Evolutionary conservation across 1,140 invertebrate species (phyloP).

Genomic region (Monomorium pharaonis): DNA sequence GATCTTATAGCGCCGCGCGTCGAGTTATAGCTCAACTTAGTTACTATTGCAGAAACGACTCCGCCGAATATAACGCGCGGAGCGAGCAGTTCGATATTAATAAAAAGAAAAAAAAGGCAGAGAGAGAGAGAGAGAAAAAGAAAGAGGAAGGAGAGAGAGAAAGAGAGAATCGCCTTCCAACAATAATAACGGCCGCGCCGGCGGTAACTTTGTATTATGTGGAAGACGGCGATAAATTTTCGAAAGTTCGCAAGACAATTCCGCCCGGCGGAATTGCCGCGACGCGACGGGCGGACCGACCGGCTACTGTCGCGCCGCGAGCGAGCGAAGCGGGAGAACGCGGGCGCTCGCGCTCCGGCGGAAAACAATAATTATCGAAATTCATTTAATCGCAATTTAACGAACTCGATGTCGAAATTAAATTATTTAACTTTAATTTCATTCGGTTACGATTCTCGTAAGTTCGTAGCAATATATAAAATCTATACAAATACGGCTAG

Average conservation of each 20-base stretch:
- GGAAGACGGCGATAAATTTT: slow-evolving; percentile 56
- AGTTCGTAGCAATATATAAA: slow-evolving; percentile 60
- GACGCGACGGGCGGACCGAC: slow-evolving; percentile 9
- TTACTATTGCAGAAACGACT: slow-evolving; percentile 58
- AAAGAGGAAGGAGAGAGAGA: not conserved
- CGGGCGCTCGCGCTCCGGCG: slow-evolving; percentile 8
- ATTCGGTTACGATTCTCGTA: slow-evolving; percentile 54
- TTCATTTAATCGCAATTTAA: slow-evolving; percentile 59
- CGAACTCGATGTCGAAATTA: slow-evolving; percentile 60
- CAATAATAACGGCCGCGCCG: slow-evolving; percentile 51
- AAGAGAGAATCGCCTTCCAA: slow-evolving; percentile 32
- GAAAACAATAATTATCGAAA: slow-evolving; percentile 61
- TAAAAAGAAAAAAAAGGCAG: not conserved
- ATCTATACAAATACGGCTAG: slow-evolving; percentile 59
- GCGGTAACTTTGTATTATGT: slow-evolving; percentile 53
- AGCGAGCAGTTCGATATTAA: slow-evolving; percentile 52
- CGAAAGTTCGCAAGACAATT: slow-evolving; percentile 55
- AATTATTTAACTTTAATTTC: slow-evolving; percentile 62
- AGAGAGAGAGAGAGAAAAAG: not conserved
- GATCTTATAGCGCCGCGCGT: slow-evolving; percentile 51
- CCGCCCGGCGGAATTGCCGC: slow-evolving; percentile 52
- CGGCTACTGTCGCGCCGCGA: not conserved
- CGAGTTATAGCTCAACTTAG: slow-evolving; percentile 59
- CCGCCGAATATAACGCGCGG: slow-evolving; percentile 46
- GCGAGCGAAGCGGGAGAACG: slow-evolving; percentile 22